Evolutionary conservation across 2,113 vertebrate genomes (phyloP), one percentile per base, ranked within the genome.

Genomic region (Actenoides hombroni): DNA sequence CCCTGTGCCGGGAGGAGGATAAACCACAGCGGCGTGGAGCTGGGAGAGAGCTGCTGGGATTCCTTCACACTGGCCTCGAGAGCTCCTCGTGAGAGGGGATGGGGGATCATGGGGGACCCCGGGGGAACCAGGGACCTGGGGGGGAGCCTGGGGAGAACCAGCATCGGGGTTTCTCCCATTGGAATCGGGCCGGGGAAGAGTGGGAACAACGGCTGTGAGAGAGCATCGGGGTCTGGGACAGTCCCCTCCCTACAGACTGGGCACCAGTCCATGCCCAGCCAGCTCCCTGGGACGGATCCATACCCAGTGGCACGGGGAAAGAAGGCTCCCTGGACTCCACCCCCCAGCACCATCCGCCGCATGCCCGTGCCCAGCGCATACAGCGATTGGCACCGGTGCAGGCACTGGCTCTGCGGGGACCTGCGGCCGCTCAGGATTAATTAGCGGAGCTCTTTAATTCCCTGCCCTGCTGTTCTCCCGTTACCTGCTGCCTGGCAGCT

Each of bases 391-490:
- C 44, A 35, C 21, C 1, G 1, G 40, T 2, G 0, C 67, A 4
- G 87, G 65, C 8, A 3, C 83, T 4, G 15, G 54, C 84, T 44
- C 81, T 9, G 35, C 3, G 1, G 93, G 86, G 69, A 83, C 70
- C 71, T 39, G 84, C 1, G 8, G 73, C 76, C 0, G 0, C 61
- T 44, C 25, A 1, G 64, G 56, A 25, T 90, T 94, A 71, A 96
- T 94, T 89, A 95, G 35, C n/a, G 5, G 16, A 81, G 91, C 88
- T 77, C 91, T 37, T 79, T 86, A 90, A 95, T 88, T 93, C 63
- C 70, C 75, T 39, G 51, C 44, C 17, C 6, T 29, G 61, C 48
- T 63, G 11, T 10, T 49, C 64, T 54, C 42, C 42, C 60, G 65
- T 90, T 92, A 94, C 85, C 85, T 14, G 70, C 88, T 53, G 81